Base-by-base conservation (phyloP, 2,888 invertebrate genomes). In the Cryptus viduatorius region DNA sequence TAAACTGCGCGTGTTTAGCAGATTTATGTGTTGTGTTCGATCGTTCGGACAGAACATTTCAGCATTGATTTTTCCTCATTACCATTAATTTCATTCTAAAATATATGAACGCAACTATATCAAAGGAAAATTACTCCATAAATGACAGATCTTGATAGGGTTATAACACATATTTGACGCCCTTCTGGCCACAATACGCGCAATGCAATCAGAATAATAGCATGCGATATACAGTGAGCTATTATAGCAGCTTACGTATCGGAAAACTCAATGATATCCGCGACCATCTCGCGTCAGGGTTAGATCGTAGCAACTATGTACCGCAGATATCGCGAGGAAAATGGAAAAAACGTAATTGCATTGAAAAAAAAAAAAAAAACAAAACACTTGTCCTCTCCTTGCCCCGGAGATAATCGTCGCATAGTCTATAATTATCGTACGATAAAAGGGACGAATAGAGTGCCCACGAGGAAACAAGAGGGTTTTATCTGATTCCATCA, bases 401-500 rank as follows among this genome's bases (percentile, higher is more conserved):
- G 56, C 42, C 64, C 37, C 16, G 24, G 16, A 59, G 75, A 75
- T 79, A 69, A 69, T 69, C n/a, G 16, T 37, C n/a, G 68, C 24
- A 48, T 10, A 31, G 77, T 53, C n/a, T n/a, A 59, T 59, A 75
- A 79, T 75, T 56, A 69, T 29, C 46, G 61, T 24, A 37, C 53
- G 83, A 83, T 83, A 83, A 83, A 83, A 83, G 69, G 68, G 44
- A 46, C 75, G 31, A 42, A 76, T 24, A 12, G 44, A 46, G 31
- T 46, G 29, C 53, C 48, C 42, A 29, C 65, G 67, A 46, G 46
- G 37, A 68, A 50, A 56, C 46, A n/a, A 79, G 42, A 75, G 56
- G 37, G 46, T 56, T 37, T 83, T 79, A 83, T 83, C 79, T 73
- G 61, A 83, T 75, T 69, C 79, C 44, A 79, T 79, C 75, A 79